Base-by-base conservation (phyloP, 2,113 vertebrate species). In the Sturnira hondurensis region DNA sequence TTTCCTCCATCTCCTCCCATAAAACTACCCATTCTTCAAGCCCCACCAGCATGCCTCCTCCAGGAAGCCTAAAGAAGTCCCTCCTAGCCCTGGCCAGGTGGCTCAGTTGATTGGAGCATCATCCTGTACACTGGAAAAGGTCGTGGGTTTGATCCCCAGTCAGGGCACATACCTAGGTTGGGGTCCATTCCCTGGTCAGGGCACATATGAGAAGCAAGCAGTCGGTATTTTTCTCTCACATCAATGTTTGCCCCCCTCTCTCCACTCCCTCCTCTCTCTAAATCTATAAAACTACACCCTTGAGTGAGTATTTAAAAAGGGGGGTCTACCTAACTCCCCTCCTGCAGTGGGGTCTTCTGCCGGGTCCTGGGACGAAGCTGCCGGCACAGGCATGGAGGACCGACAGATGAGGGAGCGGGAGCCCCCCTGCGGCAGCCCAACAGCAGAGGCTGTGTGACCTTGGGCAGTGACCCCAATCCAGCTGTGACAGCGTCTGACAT, bases 381-480 rank as follows among this genome's bases (percentile, higher is more conserved):
- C 58, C 94, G 36, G 41, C 84, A 94, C 36, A 2, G 70, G n/a
- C 67, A 20, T 1, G 52, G 24, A 86, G 47, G 71, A 58, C 20
- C 47, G 61, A 80, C 4, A 24, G 63, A 24, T 11, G 31, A 24
- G 31, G 38, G 71, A 13, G 54, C 56, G 50, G 50, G 19, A 43
- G 17, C 8, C 22, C 26, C 28, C 8, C 9, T 7, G 54, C 41
- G 33, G 31, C 86, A 89, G 83, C 52, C 87, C 52, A 13, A 10
- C 61, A 87, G 56, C 43, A 17, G 65, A 89, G 76, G 61, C 87
- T 82, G 33, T 56, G 71, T 88, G 96, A 96, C 94, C 96, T 97
- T 96, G 95, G 88, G 71, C 65, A 63, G 90, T 67, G 14, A 15
- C 85, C 94, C 93, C 93, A 89, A 80, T 88, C 89, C 94, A 97